Evolutionary conservation across 92 coral and sea anemone species (phyloP).

Genomic region (Epizoanthus scotinus): DNA sequence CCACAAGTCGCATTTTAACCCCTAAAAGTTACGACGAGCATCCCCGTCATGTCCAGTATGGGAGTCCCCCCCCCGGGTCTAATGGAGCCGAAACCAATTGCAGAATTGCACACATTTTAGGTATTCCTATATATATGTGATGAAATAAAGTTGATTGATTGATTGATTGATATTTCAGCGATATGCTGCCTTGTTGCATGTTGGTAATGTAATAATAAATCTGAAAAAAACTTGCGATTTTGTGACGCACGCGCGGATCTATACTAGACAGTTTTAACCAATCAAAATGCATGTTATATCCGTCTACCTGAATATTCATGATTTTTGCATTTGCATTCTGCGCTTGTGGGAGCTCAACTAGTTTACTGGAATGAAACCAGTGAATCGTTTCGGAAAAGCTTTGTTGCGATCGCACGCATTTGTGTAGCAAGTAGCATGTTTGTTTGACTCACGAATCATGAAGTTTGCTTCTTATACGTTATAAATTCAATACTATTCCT

Average conservation of each 20-base stretch:
- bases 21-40: too few relatives aligned
- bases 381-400: neutral
- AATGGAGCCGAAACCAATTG: too few relatives aligned
- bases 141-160: too few relatives aligned
- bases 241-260: neutral
- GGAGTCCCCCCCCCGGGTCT: too few relatives aligned
- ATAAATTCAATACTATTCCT: neutral
- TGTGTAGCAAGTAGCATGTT: constrained; percentile 10
- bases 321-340: neutral
- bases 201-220: too few relatives aligned
- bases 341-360: neutral
- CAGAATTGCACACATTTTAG: too few relatives aligned
- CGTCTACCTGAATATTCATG: constrained; percentile 9
- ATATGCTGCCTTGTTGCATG: too few relatives aligned
- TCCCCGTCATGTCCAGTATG: too few relatives aligned
- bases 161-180: too few relatives aligned
- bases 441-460: constrained; percentile 2
- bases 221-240: neutral
- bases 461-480: neutral
- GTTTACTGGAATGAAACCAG: too few relatives aligned
- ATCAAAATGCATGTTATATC: constrained; percentile 13
- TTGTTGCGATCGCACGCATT: neutral
- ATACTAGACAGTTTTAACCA: neutral
- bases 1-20: too few relatives aligned
- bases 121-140: too few relatives aligned